Conservation (phyloP, 2,113 vertebrate genomes). For the Mustelus asterias region DNA sequence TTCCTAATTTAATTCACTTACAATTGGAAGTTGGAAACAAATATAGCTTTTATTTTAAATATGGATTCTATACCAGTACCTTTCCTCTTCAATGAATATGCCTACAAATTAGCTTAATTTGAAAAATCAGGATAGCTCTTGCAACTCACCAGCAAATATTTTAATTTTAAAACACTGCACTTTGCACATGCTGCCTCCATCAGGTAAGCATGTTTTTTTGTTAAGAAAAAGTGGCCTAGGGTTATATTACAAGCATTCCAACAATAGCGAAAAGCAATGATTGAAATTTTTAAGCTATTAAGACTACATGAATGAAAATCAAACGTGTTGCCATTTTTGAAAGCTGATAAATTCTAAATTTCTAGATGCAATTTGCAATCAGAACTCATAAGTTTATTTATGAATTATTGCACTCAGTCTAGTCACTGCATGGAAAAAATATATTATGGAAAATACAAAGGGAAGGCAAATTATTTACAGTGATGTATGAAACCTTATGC, state of each 20-base stretch:
- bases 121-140: not conserved
- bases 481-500: no score
- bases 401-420: not conserved
- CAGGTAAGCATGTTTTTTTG: no score
- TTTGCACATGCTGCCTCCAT: no score
- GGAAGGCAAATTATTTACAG: not conserved
- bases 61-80: not conserved
- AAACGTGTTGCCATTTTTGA: not conserved
- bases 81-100: not conserved
- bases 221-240: not conserved
- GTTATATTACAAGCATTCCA: not conserved
- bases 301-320: not conserved
- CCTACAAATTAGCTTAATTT: not conserved
- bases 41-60: not conserved
- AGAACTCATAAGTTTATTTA: not conserved
- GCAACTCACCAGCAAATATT: no score
- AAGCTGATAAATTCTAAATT: not conserved
- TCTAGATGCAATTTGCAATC: no score
- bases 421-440: no score
- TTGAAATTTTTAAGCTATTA: not conserved
- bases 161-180: no score
- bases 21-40: not conserved
- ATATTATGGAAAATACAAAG: not conserved
- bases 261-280: not conserved
- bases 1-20: not conserved